Evolutionary conservation across 2,797 vertebrate genomes (phyloP).

Genomic region (Acanthornis magna): DNA sequence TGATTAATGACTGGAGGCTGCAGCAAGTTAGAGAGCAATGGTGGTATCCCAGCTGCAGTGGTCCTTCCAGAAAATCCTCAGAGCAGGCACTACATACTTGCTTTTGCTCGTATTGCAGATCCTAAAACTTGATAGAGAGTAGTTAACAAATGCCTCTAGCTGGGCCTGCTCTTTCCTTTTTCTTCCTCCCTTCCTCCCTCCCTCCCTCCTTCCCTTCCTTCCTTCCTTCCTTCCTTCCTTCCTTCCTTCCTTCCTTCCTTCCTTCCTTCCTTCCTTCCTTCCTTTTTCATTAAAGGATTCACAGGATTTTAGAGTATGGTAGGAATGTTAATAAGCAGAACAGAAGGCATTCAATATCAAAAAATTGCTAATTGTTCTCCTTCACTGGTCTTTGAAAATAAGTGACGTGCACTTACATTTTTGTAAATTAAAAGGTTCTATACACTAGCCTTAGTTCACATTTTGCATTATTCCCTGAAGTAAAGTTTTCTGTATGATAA

Average conservation of each 20-base stretch:
- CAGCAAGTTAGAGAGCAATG: background rate
- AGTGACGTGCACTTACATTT: background rate
- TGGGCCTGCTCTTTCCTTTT: background rate
- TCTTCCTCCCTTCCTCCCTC: too few relatives aligned
- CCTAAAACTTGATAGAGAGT: background rate
- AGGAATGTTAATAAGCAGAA: background rate
- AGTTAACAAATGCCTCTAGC: background rate
- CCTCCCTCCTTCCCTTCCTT: too few relatives aligned
- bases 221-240: background rate
- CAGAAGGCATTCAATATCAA: background rate
- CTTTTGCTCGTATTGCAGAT: background rate
- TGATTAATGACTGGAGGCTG: background rate
- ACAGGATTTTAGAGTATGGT: background rate
- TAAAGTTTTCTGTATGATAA: constrained; percentile 24
- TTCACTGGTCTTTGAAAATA: constrained; percentile 10
- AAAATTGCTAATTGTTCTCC: background rate
- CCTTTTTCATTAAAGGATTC: background rate
- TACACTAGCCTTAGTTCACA: background rate
- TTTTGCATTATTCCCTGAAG: background rate
- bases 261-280: too few relatives aligned
- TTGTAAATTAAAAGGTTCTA: background rate
- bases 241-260: too few relatives aligned
- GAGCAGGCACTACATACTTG: background rate
- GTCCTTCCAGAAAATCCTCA: background rate
- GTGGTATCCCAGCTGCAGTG: background rate